Percentiles rank a stretch among this genome's conserved stretches.
Conservation (phyloP, 2,888 invertebrate genomes). For the Drosophila tripunctata region DNA sequence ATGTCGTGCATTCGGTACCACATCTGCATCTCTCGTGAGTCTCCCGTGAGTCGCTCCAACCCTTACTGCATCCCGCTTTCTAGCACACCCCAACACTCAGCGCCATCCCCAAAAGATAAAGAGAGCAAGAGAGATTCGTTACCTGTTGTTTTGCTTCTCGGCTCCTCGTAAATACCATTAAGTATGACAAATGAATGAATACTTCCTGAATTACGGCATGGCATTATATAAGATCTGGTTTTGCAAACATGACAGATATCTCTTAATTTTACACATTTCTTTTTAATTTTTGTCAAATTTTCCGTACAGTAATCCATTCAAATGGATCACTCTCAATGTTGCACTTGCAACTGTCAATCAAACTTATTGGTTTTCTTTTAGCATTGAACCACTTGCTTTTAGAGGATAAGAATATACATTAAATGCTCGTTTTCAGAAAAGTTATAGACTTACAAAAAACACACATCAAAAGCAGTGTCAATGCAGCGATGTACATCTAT, state of each 20-base stretch:
- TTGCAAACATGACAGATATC: constrained; percentile 34
- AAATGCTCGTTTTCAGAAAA: too few species aligned
- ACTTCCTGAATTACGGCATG: constrained; percentile 71
- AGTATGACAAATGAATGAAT: constrained; percentile 73
- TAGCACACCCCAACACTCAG: constrained; percentile 5
- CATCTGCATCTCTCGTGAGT: constrained; percentile 65
- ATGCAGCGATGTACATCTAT: too few species aligned
- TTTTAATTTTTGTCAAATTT: constrained; percentile 1
- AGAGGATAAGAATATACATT: too few species aligned
- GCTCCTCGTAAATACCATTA: constrained; percentile 36
- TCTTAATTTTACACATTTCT: neutral
- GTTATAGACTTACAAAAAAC: too few species aligned
- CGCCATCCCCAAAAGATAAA: neutral
- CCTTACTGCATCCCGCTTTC: neutral
- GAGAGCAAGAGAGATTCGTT: constrained; percentile 3
- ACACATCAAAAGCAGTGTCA: too few species aligned
- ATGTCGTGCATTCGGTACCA: constrained; percentile 55
- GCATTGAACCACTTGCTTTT: constrained; percentile 26
- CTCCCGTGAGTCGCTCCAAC: constrained; percentile 41
- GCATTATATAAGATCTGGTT: constrained; percentile 39
- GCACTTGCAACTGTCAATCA: constrained; percentile 58
- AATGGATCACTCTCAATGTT: neutral
- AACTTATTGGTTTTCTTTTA: neutral
- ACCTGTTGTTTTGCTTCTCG: constrained; percentile 36
- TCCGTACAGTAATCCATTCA: constrained; percentile 16